Conservation (phyloP, 2,797 vertebrate genomes). For the Cirrhinus molitorella region DNA sequence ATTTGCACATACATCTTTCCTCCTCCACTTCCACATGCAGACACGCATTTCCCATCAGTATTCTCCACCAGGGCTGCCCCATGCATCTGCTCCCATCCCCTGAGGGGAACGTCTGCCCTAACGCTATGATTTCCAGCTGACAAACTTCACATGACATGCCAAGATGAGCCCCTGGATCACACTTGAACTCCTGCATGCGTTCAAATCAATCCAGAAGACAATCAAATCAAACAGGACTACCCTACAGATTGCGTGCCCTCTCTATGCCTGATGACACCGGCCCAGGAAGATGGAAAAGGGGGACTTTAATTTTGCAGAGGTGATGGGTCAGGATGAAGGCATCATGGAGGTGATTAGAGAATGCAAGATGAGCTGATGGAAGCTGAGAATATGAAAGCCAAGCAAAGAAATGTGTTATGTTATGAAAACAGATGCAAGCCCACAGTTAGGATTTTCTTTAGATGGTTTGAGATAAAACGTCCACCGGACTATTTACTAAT, state of each 20-base stretch:
- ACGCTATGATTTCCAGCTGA: constrained; percentile 72
- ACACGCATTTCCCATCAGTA: constrained; percentile 44
- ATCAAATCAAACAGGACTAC: constrained; percentile 63
- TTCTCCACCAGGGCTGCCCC: constrained; percentile 37
- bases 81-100: constrained; percentile 52
- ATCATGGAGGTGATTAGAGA: constrained; percentile 60
- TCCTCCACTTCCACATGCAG: constrained; percentile 5
- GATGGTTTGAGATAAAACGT: background rate
- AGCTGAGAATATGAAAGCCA: constrained; percentile 1
- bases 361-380: constrained; percentile 46
- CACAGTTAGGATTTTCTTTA: background rate
- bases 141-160: constrained; percentile 72
- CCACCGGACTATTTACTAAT: background rate
- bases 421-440: constrained; percentile 27
- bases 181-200: constrained; percentile 47
- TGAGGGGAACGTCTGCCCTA: constrained; percentile 66
- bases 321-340: constrained; percentile 56
- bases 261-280: constrained; percentile 43
- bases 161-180: constrained; percentile 73
- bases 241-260: constrained; percentile 25
- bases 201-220: constrained; percentile 70
- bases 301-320: constrained; percentile 69
- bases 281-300: constrained; percentile 65
- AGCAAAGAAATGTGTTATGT: background rate
- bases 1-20: background rate